Base-by-base conservation (phyloP, 2,888 invertebrate genomes). In the Merodon equestris region DNA sequence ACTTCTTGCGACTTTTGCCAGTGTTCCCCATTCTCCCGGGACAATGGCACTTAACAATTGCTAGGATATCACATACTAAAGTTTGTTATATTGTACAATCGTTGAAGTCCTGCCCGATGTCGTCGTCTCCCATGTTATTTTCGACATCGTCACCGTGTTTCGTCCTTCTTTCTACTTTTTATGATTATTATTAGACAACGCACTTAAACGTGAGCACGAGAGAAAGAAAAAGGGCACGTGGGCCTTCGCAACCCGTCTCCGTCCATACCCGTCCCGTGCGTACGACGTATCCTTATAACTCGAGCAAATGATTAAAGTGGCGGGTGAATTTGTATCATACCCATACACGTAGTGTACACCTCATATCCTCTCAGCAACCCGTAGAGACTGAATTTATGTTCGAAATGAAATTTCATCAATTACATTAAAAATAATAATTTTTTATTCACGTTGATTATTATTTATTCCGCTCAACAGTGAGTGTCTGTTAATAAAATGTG, bases 121-220 rank as follows among this genome's bases (percentile, higher is more conserved):
- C 34, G 36, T 63, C 48, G 50, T 61, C 67, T 53, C 45, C 57
- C 36, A 14, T 50, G 38, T 70, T 53, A 44, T 40, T 10, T 3
- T 40, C 40, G 9, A 7, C 40, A 40, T 40, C 18, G 56, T 50
- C 38, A 67, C 57, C 73, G 54, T 74, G 54, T 74, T 27, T 74
- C 68, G 79, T 79, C 74, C 60, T 79, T 74, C 68, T 79, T 79
- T 74, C 70, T 64, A 74, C 74, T 79, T 75, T 79, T 79, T 79
- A 79, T 64, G 79, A 79, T 79, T 79, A 79, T 79, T 79, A 79
- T 79, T 79, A 68, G 79, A 79, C 27, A 27, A 27, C 79, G 74
- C 79, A 79, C 79, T 79, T 79, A 79, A 73, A 79, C 58, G 44
- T n/a, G n/a, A n/a, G n/a, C n/a, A n/a, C 48, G 36, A 15, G 53